Evolutionary conservation across 2,888 invertebrate species (phyloP).

Genomic region (Epirrhoe tristata): DNA sequence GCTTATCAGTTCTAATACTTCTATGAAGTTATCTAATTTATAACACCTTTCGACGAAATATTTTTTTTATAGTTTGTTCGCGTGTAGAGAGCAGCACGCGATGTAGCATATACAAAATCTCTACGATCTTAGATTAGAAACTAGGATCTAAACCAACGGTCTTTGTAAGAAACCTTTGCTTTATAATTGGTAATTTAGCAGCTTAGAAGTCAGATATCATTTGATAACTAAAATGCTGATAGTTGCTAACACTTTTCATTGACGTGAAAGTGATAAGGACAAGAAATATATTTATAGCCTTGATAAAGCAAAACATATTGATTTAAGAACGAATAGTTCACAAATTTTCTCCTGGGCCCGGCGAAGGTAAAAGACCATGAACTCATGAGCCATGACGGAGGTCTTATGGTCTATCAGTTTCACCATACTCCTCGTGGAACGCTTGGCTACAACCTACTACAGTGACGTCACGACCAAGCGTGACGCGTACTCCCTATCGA

Average conservation of each 20-base stretch:
- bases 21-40: neutral
- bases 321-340: neutral
- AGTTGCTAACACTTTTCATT: neutral
- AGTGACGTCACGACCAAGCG: constrained; percentile 28
- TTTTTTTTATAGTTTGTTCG: neutral
- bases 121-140: neutral
- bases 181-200: neutral
- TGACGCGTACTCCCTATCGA: constrained; percentile 43
- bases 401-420: neutral
- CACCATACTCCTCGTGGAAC: neutral
- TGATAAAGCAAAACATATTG: neutral
- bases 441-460: constrained; percentile 5
- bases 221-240: neutral
- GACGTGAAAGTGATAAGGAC: neutral
- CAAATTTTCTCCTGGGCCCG: neutral
- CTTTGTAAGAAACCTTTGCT: neutral
- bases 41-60: neutral
- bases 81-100: neutral
- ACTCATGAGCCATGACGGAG: neutral
- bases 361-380: neutral
- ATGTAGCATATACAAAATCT: neutral
- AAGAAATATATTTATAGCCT: neutral
- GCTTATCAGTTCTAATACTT: neutral
- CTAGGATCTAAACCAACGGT: neutral
- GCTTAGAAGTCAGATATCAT: neutral